These are phyloP conservation scores for Boloria selene DNA, from an alignment of 2,888 invertebrate genomes.

Conservation along the genomic window DNA sequence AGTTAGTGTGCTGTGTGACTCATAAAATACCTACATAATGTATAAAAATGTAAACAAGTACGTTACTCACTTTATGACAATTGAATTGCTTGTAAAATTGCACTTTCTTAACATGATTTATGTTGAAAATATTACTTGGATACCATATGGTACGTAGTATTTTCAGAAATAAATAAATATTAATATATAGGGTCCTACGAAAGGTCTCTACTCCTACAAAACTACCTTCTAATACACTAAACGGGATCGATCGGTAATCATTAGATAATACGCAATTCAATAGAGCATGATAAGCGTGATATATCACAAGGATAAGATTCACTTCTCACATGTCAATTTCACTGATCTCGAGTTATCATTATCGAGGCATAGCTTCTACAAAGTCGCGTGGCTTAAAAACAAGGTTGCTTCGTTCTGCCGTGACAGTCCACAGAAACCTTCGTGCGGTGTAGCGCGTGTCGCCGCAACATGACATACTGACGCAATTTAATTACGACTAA, in stretches of 20 bases:
- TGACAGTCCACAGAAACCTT: conserved; percentile 72
- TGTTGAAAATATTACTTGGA: not conserved
- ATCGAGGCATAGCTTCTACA: conserved; percentile 44
- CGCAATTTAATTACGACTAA: conserved; percentile 49
- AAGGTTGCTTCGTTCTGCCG: conserved; percentile 59
- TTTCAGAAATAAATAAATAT: not conserved
- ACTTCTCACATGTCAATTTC: conserved; percentile 55
- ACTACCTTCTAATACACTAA: not conserved
- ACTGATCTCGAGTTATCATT: conserved; percentile 49
- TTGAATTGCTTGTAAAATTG: not conserved
- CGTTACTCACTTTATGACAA: not conserved
- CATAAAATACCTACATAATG: conserved; percentile 6
- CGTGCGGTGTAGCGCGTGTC: conserved; percentile 51
- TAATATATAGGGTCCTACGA: no score
- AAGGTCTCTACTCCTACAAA: not conserved
- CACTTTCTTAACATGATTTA: conserved; percentile 7
- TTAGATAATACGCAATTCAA: conserved; percentile 5
- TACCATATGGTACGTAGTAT: not conserved
- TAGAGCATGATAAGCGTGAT: conserved; percentile 25
- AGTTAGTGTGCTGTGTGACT: not conserved
- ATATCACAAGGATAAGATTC: conserved; percentile 41
- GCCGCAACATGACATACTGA: conserved; percentile 55
- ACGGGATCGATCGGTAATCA: not conserved
- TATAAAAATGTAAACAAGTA: conserved; percentile 3
- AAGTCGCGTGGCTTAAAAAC: conserved; percentile 70